Evolutionary conservation across 2,888 invertebrate genomes (phyloP), one percentile per base, ranked within the genome.

Genomic region (Celastrina argiolus): DNA sequence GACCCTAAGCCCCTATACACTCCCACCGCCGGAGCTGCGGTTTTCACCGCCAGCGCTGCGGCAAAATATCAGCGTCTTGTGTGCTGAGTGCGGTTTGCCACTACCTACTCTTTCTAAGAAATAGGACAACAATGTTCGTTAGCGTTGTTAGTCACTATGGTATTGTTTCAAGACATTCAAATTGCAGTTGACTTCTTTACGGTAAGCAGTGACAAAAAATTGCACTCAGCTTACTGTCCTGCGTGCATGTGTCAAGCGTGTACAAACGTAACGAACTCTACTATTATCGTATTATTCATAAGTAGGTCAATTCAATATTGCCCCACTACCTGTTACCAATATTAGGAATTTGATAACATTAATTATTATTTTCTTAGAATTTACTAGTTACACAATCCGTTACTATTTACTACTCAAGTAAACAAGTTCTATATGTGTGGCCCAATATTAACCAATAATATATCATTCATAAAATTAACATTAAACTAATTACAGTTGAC

Each of bases 321-420:
- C 22, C 22, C 51, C 51, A 51, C 26, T 51, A 51, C 51, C 22
- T 22, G 22, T 26, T 22, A 22, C 22, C 51, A 51, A 51, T 26
- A 14, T 51, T 51, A 22, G 22, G 51, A 51, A 51, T 51, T 51
- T 51, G 51, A 51, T 51, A 51, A 51, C 51, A 22, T 22, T 51
- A 51, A 26, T 51, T 51, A 51, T 12, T 22, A 26, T 22, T 51
- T 51, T 51, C 51, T 51, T 51, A 51, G 51, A 51, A 51, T 26
- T 12, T 16, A 51, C 51, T 22, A 51, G 22, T 51, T 51, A 22
- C 51, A 51, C 51, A 51, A 22, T 22, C 51, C 51, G 51, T 51
- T 51, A 51, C 22, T 45, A 18, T 45, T 26, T 10, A 12, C 22
- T 51, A 45, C 7, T 51, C 51, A 51, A 51, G 51, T 51, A 51